Evolutionary conservation across 2,113 vertebrate species (phyloP), one percentile per base, ranked within the genome.

Genomic region (Poeciliopsis retropinna): DNA sequence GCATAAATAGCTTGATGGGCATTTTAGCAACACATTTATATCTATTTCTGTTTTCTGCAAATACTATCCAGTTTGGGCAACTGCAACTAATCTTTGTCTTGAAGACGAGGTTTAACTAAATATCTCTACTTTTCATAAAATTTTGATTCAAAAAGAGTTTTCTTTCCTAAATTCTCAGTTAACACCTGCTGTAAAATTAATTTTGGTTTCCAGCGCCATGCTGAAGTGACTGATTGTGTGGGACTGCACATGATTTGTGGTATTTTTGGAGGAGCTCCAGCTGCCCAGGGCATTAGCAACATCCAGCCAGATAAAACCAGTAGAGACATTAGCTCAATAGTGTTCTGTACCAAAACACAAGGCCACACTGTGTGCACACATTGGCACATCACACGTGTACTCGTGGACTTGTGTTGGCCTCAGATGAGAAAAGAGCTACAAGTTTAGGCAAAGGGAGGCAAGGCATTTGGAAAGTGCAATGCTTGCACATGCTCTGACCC

Each of bases 261-360:
- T 90, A 90, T 92, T 91, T 92, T 87, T 83, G 88, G 85, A 88
- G 76, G 64, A 71, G 37, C 79, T 86, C 79, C 87, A 86, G 75
- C 3, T 11, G 83, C 91, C 80, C 6, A 62, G 79, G 87, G 91
- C 81, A 37, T 75, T n/a, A 64, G 76, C 78, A 84, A 70, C 81
- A 81, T 85, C 78, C 75, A 34, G 75, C 83, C 80, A 91, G 89
- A 91, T 88, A 81, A 87, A 88, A 88, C 87, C 27, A 87, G 85
- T 68, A 39, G 75, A 90, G 83, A 87, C 81, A 72, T 62, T 64
- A 39, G 60, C 78, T 73, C 44, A 17, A 22, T 62, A 30, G 75
- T 64, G 41, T 64, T 78, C 64, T 60, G 68, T 6, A 41, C 67
- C 72, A 70, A 79, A 25, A 44, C 72, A 82, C 71, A 78, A 77